Conservation (phyloP, 1,140 invertebrate species). For the Drosophila lowei region DNA sequence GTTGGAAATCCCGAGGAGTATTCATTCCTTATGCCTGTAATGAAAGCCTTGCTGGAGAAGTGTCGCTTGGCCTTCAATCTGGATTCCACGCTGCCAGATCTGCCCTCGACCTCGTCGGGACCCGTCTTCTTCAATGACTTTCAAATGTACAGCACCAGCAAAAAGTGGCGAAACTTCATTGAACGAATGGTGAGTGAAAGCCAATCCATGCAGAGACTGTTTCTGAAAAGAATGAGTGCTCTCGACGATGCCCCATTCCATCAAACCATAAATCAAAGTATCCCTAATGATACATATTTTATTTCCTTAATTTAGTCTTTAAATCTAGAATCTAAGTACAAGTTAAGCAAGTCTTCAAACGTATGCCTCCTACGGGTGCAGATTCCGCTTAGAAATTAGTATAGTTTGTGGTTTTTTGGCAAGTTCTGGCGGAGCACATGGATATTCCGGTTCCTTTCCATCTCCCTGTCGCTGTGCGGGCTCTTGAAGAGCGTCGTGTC, state of each 20-base stretch:
- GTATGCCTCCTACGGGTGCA: constrained; percentile 19
- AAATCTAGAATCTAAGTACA: constrained; percentile 7
- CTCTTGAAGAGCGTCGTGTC: constrained; percentile 78
- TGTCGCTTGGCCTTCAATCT: constrained; percentile 84
- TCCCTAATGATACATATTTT: background rate
- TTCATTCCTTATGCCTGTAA: constrained; percentile 86
- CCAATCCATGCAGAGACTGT: background rate
- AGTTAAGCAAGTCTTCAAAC: constrained; percentile 43
- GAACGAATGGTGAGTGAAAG: constrained; percentile 84
- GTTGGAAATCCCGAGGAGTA: constrained; percentile 85
- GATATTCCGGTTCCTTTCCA: constrained; percentile 45
- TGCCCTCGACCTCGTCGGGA: constrained; percentile 84
- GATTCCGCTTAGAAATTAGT: constrained; percentile 26
- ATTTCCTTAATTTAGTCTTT: constrained; percentile 23
- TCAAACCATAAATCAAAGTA: too few species aligned
- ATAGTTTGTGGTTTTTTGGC: constrained; percentile 82
- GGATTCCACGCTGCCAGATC: constrained; percentile 84
- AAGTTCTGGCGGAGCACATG: constrained; percentile 59
- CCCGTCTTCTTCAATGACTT: constrained; percentile 87
- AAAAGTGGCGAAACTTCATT: constrained; percentile 86
- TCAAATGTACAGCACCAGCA: constrained; percentile 85
- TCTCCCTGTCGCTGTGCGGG: constrained; percentile 59
- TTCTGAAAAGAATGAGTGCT: too few species aligned
- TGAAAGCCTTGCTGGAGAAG: constrained; percentile 87
- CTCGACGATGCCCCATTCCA: background rate